Evolutionary conservation across 2,888 invertebrate species (phyloP), one percentile per base, ranked within the genome.

Genomic region (Drosophila siamana): DNA sequence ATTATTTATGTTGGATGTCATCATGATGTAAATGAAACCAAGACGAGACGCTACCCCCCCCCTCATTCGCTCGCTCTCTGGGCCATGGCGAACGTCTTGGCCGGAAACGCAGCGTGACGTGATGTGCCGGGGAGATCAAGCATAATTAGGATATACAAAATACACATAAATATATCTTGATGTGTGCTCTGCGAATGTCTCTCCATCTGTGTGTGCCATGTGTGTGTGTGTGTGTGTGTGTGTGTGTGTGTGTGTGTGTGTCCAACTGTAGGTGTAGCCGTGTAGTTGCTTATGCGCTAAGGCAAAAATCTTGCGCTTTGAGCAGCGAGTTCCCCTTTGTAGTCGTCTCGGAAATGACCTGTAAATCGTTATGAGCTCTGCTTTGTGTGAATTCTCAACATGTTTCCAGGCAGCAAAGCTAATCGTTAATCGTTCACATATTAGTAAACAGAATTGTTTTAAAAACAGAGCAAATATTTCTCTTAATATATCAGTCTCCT

Each of bases 21-120:
- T 81, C 85, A 62, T 78, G 72, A 74, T 82, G 85, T 82, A 84
- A 85, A 82, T 78, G 82, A 86, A 81, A 80, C 75, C 78, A 67
- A 79, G 50, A 59, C 40, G 54, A 48, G 43, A 16, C 43, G 40
- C 36, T 43, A 26, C 16, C 48, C 46, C 65, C 26, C 2, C 19
- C 19, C 19, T 19, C n/a, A 8, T 28, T 28, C 28, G 0, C 9
- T 33, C 43, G 40, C 36, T 43, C 33, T 13, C 48, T 43, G 68
- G 74, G 63, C 75, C 52, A 36, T 63, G 70, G 57, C 60, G 65
- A 76, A 54, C n/a, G 26, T 54, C 64, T 69, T 77, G 69, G 56
- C 64, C 77, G 71, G 71, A 67, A 79, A 69, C 71, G 59, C 75
- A 69, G 69, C 73, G 64, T 66, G 75, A 75, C 62, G 68, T 78